Conservation (phyloP, 2,113 vertebrate genomes). For the Hystrix cristata region DNA sequence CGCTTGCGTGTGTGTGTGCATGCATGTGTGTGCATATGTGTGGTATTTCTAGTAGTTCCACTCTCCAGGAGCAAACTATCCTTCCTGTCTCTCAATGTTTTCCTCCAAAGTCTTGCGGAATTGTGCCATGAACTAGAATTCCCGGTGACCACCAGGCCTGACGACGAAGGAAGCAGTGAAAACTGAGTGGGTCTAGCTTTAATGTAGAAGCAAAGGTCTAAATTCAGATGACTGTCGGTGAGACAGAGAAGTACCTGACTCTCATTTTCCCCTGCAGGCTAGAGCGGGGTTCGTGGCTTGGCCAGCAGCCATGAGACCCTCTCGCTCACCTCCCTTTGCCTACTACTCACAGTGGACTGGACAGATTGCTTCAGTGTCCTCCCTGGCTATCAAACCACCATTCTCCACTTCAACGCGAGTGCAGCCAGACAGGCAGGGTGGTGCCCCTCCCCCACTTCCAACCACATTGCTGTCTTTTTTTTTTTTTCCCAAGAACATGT, state of each 20-base stretch:
- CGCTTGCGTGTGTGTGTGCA: not conserved
- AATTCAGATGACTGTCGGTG: not conserved
- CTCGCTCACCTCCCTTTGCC: not conserved
- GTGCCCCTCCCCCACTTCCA: not conserved
- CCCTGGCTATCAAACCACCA: not conserved
- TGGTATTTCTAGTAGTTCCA: not conserved
- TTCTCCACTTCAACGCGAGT: not conserved
- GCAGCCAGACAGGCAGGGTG: not conserved
- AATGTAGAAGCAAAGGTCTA: not conserved
- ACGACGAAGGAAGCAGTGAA: not conserved
- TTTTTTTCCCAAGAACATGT: too few relatives aligned
- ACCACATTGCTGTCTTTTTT: not conserved
- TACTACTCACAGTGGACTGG: not conserved
- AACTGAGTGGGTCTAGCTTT: not conserved
- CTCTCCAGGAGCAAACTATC: not conserved
- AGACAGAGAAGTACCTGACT: not conserved
- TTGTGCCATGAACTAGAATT: not conserved
- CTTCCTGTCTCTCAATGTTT: not conserved
- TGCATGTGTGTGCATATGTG: not conserved
- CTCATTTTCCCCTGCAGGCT: not conserved
- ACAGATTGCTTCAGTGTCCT: not conserved
- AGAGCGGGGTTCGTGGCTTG: not conserved
- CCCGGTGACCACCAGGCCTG: not conserved
- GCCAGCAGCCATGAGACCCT: not conserved
- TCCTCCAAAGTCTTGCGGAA: not conserved